These are phyloP conservation scores for Ranitomeya variabilis DNA, from an alignment of 2,113 vertebrate species.

Conservation along the genomic window DNA sequence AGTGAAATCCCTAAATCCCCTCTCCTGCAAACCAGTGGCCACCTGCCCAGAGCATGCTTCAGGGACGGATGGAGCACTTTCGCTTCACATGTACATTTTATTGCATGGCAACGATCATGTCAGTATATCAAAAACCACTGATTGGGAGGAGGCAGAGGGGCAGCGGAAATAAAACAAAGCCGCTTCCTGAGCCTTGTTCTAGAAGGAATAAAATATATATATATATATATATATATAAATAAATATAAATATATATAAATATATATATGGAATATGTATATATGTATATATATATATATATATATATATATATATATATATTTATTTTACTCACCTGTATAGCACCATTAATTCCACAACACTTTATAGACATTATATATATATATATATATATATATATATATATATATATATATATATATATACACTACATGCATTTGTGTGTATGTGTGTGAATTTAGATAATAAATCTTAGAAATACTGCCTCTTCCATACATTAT, in stretches of 20 bases:
- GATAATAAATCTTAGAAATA: no score
- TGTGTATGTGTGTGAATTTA: no score
- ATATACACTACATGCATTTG: no score
- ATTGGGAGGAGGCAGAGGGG: slow-evolving; percentile 44
- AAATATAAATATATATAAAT: slow-evolving; percentile 7
- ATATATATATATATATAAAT: slow-evolving; percentile 36
- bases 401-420: no score
- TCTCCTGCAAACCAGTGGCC: slow-evolving; percentile 16
- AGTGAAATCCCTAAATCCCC: slow-evolving; percentile 23
- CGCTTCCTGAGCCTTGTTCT: slow-evolving; percentile 41
- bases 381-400: no score
- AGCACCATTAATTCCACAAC: no score
- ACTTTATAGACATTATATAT: no score
- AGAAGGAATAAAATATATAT: slow-evolving; percentile 8
- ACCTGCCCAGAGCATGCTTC: slow-evolving; percentile 39
- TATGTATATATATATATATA: background rate
- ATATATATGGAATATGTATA: background rate
- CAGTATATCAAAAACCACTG: slow-evolving; percentile 45
- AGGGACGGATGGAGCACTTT: slow-evolving; percentile 24
- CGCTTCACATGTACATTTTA: slow-evolving; percentile 49
- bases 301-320: background rate
- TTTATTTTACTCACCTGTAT: no score
- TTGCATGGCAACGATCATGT: slow-evolving; percentile 49
- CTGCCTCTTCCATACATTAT: background rate
- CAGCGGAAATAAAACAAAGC: slow-evolving; percentile 54